Conservation (phyloP, 2,797 vertebrate species). For the Eurystomus glaucurus region DNA sequence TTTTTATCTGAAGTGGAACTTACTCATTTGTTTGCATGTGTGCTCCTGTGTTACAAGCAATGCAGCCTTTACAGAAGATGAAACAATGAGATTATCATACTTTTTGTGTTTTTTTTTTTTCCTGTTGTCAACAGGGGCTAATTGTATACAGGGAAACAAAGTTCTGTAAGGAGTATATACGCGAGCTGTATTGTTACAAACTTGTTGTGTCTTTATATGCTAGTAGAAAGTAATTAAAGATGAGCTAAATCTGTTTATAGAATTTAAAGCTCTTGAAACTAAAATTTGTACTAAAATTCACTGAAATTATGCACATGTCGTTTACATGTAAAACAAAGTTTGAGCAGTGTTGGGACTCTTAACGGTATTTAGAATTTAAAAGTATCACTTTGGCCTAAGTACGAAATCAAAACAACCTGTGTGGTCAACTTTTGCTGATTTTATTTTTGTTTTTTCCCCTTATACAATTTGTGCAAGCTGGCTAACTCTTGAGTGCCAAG, state of each 20-base stretch:
- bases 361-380: neutral
- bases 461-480: neutral
- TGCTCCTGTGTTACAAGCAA: neutral
- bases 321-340: neutral
- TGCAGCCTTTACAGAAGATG: neutral
- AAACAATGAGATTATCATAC: neutral
- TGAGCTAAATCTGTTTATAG: neutral
- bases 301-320: neutral
- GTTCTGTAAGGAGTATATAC: neutral
- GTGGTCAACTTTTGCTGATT: neutral
- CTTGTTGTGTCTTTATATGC: neutral
- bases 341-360: neutral
- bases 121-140: fast-evolving
- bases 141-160: neutral
- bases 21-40: neutral
- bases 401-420: neutral
- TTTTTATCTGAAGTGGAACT: neutral
- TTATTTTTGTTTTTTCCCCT: neutral
- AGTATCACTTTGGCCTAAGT: neutral
- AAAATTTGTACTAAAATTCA: neutral
- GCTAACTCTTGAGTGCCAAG: neutral
- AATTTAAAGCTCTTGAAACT: neutral
- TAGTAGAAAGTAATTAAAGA: neutral
- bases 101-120: neutral
- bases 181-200: neutral